Base-by-base conservation (phyloP, 2,797 vertebrate genomes). In the Sylvia borin region DNA sequence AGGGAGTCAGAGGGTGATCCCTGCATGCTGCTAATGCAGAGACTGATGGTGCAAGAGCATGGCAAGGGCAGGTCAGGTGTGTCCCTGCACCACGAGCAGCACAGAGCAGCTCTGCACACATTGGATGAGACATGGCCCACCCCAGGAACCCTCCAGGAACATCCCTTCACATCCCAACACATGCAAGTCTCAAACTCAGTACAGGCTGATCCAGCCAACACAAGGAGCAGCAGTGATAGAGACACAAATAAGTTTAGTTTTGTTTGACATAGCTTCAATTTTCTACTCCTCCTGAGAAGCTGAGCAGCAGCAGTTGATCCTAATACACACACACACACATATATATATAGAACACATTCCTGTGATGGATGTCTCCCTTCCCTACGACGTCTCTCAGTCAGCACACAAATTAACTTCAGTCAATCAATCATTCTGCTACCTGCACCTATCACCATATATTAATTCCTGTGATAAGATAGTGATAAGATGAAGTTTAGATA, bases 391-490 rank as follows among this genome's bases (percentile, higher is more conserved):
- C 50, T 24, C 54, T 82, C 93, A 73, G 24, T 21, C 76, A 82
- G 53, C 12, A 16, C 55, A 85, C 78, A 88, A 93, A 90, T 95
- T 93, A 92, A 87, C 86, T 66, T 72, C 83, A 81, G 42, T 51
- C 91, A 93, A 58, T 91, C 93, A 81, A 32, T 96, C 88, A 87
- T 71, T 57, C 81, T 85, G 45, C 92, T 80, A 54, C 68, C 84
- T 94, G 78, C 61, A 65, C 66, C 81, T 61, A 87, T 93, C 84
- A 75, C 81, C 61, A 64, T 45, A 34, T 43, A 88, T 91, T 83
- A 95, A 89, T 64, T 74, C 34, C 16, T 24, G 32, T 29, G 60
- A 78, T 81, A 60, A 66, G 47, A 53, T 2, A 40, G 68, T 17
- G 29, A 64, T 43, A 77, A 66, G 78, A 75, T 36, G 40, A 71